phyloP scores from a whole-genome alignment of 2,113 vertebrate genomes.

The Sylvilagus bachmani region DNA sequence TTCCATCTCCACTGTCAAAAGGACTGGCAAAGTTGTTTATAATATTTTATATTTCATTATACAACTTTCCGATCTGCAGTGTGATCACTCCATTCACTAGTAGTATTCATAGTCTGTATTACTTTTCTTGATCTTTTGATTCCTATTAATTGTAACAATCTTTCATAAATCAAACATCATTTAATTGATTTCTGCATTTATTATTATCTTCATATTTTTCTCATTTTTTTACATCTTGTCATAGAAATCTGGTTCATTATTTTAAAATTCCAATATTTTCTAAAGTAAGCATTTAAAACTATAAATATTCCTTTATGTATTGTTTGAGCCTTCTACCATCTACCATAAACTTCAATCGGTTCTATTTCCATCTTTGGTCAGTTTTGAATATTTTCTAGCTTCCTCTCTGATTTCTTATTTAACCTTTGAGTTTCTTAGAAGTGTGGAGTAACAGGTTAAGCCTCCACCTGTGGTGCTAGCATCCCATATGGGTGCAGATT shows the following conservation, averaged over 20 bases:
- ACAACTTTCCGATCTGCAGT: background rate
- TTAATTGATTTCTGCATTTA: background rate
- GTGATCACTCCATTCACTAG: background rate
- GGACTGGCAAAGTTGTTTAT: background rate
- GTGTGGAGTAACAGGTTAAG: no score
- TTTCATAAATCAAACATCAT: background rate
- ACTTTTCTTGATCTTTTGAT: background rate
- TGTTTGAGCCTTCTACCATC: background rate
- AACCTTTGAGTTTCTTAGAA: background rate
- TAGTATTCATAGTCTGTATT: background rate
- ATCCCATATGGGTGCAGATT: no score
- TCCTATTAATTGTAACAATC: background rate
- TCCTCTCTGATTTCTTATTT: background rate
- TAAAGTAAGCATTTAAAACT: background rate
- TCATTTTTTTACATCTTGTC: background rate
- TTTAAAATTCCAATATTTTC: slow-evolving; percentile 26
- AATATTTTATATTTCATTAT: background rate
- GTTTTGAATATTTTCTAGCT: slow-evolving; percentile 31
- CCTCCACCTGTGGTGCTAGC: no score
- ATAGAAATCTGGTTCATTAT: background rate
- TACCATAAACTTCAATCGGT: background rate
- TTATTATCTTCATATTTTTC: background rate
- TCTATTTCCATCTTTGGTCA: background rate
- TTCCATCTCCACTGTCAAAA: background rate
- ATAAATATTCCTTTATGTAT: background rate